Base-by-base conservation (phyloP, 2,797 vertebrate genomes). In the Acipenser transmontanus region DNA sequence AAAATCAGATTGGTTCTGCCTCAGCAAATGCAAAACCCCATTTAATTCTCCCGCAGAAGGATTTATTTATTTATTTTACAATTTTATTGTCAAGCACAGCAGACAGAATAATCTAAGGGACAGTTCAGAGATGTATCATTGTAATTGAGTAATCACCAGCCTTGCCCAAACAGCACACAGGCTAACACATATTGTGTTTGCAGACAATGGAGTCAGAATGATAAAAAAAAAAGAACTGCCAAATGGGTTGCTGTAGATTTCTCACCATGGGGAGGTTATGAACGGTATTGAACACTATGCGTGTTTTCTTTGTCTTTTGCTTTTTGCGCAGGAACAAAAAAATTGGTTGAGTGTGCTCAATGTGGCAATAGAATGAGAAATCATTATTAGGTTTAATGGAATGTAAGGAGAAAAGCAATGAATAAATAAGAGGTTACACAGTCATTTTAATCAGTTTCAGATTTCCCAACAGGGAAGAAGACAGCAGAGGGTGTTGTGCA, bases 401-500 rank as follows among this genome's bases (percentile, higher is more conserved):
- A 84, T 77, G 79, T 82, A 71, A 65, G 70, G 67, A 77, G 77
- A 79, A 85, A 87, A 84, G 83, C 82, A 86, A 88, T 84, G 88
- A 91, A 91, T 90, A 90, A 88, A 89, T 86, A 88, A 82, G 76
- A 80, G 82, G 81, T 85, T 84, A 87, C 84, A 78, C 77, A 76
- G 81, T 82, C 88, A 91, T 89, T 86, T 85, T 87, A 88, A 90
- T 88, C 86, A 87, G 81, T 77, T 74, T 75, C 73, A 76, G 74
- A 86, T 87, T 85, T 89, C 82, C 81, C 85, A 85, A 80, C 34
- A 34, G 34, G 34, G 34, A 34, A 34, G 4, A 34, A 34, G 34
- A 34, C 34, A 34, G 34, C 34, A 4, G 34, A 34, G 4, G 34
- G 34, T 34, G 34, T 34, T 34, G 4, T 34, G 34, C 34, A 34